Evolutionary conservation across 2,888 invertebrate species (phyloP).

Genomic region (Chrysolina oricalcia): DNA sequence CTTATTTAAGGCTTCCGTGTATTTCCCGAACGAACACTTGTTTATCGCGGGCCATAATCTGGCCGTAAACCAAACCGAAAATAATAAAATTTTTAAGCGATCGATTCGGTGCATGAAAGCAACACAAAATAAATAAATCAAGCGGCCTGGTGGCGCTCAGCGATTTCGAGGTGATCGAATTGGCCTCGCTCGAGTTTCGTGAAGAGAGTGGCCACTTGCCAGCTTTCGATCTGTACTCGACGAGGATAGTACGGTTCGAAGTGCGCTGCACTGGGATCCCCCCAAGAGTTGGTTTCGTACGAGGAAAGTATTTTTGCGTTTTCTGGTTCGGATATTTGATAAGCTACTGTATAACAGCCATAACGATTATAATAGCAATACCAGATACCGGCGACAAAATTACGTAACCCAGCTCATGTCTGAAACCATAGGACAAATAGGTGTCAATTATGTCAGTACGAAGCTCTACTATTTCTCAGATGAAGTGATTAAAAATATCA

Average conservation of each 20-base stretch:
- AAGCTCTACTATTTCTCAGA: too few relatives aligned
- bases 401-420: too few relatives aligned
- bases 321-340: too few relatives aligned
- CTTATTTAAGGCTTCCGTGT: conserved; percentile 45
- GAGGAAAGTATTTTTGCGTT: too few relatives aligned
- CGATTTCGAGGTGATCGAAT: conserved; percentile 54
- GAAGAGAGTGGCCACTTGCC: conserved; percentile 50
- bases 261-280: not conserved
- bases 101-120: conserved; percentile 57
- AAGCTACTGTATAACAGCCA: too few relatives aligned
- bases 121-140: conserved; percentile 59
- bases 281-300: not conserved
- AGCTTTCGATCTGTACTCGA: conserved; percentile 20
- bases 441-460: too few relatives aligned
- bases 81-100: conserved; percentile 58
- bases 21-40: conserved; percentile 50
- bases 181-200: conserved; percentile 42
- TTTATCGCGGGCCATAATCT: conserved; percentile 53
- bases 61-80: conserved; percentile 51
- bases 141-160: conserved; percentile 47
- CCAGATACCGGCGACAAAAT: too few relatives aligned
- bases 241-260: conserved; percentile 7
- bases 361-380: too few relatives aligned
- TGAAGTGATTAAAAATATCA: too few relatives aligned
- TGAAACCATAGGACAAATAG: too few relatives aligned